These are phyloP conservation scores for Cheilinus undulatus DNA, from an alignment of 2,113 vertebrate genomes.

Conservation along the genomic window DNA sequence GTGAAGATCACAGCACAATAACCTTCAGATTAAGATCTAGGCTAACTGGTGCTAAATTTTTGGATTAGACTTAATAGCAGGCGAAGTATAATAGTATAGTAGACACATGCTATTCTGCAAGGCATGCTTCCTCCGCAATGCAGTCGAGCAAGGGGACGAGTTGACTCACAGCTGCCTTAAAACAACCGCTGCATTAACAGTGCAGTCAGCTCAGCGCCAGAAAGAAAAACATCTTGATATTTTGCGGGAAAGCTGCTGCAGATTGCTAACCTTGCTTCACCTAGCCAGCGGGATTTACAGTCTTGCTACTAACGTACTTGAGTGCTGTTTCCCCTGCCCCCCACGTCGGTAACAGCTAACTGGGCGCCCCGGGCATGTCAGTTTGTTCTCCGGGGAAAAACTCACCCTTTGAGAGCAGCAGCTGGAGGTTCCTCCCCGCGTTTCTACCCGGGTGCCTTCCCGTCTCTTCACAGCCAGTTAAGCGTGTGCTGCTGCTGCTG, in stretches of 20 bases:
- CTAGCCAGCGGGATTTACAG: conserved; percentile 12
- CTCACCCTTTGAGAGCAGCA: conserved; percentile 59
- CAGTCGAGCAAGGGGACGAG: conserved; percentile 53
- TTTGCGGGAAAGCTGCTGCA: neutral
- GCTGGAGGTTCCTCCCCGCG: conserved; percentile 22
- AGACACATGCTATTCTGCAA: conserved; percentile 31
- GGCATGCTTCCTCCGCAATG: conserved; percentile 69
- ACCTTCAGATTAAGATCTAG: neutral
- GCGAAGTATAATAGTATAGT: neutral
- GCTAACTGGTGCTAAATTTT: too few species aligned
- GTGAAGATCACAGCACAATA: neutral
- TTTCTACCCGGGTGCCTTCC: conserved; percentile 22
- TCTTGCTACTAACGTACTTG: conserved; percentile 1
- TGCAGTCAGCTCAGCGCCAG: neutral
- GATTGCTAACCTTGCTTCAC: conserved; percentile 17
- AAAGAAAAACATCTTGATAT: neutral
- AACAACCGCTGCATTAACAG: conserved; percentile 20
- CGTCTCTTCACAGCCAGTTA: neutral
- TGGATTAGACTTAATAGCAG: neutral
- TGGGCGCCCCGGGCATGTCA: conserved; percentile 21
- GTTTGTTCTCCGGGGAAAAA: conserved; percentile 13
- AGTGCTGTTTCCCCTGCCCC: conserved; percentile 20
- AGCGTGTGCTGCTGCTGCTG: conserved; percentile 9
- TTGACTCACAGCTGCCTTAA: conserved; percentile 49
- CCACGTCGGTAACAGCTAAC: conserved; percentile 7